Percentiles rank a stretch among this genome's conserved stretches.
Evolutionary conservation across 1,140 invertebrate genomes (phyloP).

Genomic region (Plodia interpunctella): DNA sequence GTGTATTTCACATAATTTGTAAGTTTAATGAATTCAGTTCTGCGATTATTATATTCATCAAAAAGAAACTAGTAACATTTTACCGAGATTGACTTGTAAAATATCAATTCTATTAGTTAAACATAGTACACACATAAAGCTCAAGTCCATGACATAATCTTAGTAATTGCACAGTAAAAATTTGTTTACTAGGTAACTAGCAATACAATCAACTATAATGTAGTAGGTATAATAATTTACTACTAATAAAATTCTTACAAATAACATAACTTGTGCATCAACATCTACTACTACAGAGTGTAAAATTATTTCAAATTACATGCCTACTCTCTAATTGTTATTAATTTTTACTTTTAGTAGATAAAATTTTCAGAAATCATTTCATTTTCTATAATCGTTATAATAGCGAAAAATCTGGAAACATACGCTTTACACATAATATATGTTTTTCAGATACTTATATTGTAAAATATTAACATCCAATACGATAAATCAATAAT

Average conservation of each 20-base stretch:
- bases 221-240: conserved; percentile 49
- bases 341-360: conserved; percentile 26
- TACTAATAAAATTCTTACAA: conserved; percentile 58
- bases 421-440: conserved; percentile 14
- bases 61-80: neutral
- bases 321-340: conserved; percentile 24
- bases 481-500: neutral
- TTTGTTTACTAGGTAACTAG: conserved; percentile 20
- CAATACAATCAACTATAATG: conserved; percentile 34
- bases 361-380: conserved; percentile 38
- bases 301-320: conserved; percentile 59
- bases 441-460: conserved; percentile 19
- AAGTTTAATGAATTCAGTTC: neutral
- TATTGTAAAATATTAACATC: conserved; percentile 22
- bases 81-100: neutral
- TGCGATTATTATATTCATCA: neutral
- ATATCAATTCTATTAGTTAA: neutral
- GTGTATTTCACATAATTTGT: too few relatives aligned
- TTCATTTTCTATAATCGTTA: conserved; percentile 24
- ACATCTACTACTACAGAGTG: conserved; percentile 65
- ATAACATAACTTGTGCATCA: conserved; percentile 63
- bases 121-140: conserved; percentile 5
- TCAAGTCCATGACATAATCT: conserved; percentile 3
- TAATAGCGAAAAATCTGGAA: conserved; percentile 12
- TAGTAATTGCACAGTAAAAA: conserved; percentile 43